phyloP scores from a whole-genome alignment of 2,888 invertebrate species.

The Unio delphinus region DNA sequence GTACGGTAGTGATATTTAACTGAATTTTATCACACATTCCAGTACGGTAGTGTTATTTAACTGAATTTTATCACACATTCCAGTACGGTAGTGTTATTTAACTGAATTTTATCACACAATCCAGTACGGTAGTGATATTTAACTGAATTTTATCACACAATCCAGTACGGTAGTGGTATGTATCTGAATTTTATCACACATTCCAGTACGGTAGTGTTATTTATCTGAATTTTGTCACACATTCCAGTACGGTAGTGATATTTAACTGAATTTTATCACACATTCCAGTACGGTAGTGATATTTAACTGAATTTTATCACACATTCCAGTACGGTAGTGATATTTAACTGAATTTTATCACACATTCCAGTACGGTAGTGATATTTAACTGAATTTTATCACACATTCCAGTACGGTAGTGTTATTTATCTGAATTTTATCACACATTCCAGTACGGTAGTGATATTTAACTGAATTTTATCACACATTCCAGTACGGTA shows the following conservation, averaged over 20 bases:
- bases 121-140: no score
- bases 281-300: slow-evolving; percentile 31
- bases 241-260: slow-evolving; percentile 31
- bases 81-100: slow-evolving; percentile 31
- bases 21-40: no score
- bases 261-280: not conserved
- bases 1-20: no score
- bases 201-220: slow-evolving; percentile 30
- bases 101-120: no score
- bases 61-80: not conserved
- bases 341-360: not conserved
- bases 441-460: slow-evolving; percentile 29
- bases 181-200: not conserved
- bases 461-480: slow-evolving; percentile 1
- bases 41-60: not conserved
- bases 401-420: slow-evolving; percentile 30
- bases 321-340: slow-evolving; percentile 31
- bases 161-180: slow-evolving; percentile 30
- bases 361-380: slow-evolving; percentile 31
- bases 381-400: not conserved
- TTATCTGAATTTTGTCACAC: not conserved
- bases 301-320: not conserved
- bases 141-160: not conserved
- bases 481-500: slow-evolving; percentile 18
- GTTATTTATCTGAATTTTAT: slow-evolving; percentile 2